These are phyloP conservation scores for Pseudomyrmex flavicornis DNA, from an alignment of 1,140 invertebrate genomes.

Conservation along the genomic window DNA sequence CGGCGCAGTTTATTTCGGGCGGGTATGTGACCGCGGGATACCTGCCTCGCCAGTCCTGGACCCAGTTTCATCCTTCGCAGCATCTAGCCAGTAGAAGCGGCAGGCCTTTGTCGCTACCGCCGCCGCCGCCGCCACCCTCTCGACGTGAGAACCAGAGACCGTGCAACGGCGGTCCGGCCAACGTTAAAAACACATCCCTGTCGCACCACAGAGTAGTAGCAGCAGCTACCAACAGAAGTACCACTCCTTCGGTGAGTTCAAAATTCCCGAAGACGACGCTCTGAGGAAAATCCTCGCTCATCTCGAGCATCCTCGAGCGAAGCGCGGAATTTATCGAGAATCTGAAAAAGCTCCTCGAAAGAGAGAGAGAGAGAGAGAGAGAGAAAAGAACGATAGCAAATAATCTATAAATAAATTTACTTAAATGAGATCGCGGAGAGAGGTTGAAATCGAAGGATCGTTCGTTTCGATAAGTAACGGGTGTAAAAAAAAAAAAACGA, in stretches of 20 bases:
- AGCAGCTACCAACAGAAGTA: slow-evolving; percentile 71
- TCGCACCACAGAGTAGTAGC: slow-evolving; percentile 72
- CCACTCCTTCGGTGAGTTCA: slow-evolving; percentile 83
- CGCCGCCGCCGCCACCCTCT: slow-evolving; percentile 78
- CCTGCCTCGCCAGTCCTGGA: slow-evolving; percentile 81
- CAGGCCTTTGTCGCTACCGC: slow-evolving; percentile 82
- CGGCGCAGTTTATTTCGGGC: slow-evolving; percentile 82
- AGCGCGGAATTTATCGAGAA: neutral
- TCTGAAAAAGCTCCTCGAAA: neutral
- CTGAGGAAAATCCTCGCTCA: neutral
- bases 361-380: too few species aligned
- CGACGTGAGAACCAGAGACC: slow-evolving; percentile 76
- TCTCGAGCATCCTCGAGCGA: neutral
- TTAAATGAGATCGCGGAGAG: neutral
- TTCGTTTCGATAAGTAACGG: neutral
- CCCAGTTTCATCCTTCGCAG: slow-evolving; percentile 75
- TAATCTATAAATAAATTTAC: neutral
- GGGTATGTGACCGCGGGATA: slow-evolving; percentile 79
- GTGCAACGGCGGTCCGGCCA: slow-evolving; percentile 58
- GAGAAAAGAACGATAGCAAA: neutral
- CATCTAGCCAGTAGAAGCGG: slow-evolving; percentile 63
- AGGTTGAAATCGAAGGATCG: neutral
- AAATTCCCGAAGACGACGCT: neutral
- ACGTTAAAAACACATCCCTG: slow-evolving; percentile 76
- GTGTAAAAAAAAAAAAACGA: neutral